A percentile compares a stretch with the other conserved stretches of the same genome.
Evolutionary conservation across 1,140 invertebrate genomes (phyloP).

Genomic region (Acromyrmex echinatior): DNA sequence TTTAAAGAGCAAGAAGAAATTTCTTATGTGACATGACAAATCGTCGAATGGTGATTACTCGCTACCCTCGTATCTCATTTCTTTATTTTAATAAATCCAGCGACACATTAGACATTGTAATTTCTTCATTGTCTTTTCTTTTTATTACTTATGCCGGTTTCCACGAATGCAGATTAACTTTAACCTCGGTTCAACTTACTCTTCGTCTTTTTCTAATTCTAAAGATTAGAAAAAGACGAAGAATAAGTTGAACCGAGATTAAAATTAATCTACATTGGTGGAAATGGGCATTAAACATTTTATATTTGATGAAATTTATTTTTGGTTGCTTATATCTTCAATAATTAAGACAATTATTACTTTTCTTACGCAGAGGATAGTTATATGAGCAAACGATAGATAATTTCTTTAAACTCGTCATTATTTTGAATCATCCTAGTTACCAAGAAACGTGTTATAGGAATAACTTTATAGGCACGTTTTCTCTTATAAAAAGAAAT

Average conservation of each 20-base stretch:
- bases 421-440: constrained; percentile 3
- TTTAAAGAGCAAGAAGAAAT: not conserved
- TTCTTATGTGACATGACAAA: not conserved
- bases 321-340: not conserved
- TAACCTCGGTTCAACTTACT: too few relatives aligned
- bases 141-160: not conserved
- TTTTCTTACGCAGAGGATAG: not conserved
- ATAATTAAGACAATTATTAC: not conserved
- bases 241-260: too few relatives aligned
- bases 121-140: not conserved
- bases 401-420: not conserved
- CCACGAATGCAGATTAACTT: too few relatives aligned
- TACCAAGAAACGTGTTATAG: not conserved
- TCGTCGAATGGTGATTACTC: not conserved
- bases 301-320: not conserved
- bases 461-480: constrained; percentile 1
- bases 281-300: not conserved
- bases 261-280: too few relatives aligned
- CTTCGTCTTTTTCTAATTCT: too few relatives aligned
- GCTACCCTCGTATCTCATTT: not conserved
- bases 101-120: not conserved
- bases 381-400: not conserved
- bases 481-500: not conserved
- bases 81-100: not conserved
- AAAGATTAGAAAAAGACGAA: too few relatives aligned